A percentile compares a stretch with the other conserved stretches of the same genome.
Evolutionary conservation across 1,140 invertebrate genomes (phyloP).

Genomic region (Pogonognathellus flavescens): DNA sequence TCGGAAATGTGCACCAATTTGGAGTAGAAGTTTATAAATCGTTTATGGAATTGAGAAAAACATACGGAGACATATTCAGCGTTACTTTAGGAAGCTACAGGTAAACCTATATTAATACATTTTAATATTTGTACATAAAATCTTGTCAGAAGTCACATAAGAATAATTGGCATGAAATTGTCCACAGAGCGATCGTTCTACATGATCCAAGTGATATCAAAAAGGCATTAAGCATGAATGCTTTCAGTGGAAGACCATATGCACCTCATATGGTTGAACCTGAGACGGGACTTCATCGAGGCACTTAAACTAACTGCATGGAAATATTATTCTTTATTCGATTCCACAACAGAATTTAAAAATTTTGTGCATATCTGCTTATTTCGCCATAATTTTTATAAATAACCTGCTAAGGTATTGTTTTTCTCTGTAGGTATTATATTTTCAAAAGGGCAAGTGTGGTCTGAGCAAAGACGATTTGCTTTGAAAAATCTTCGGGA

Average conservation of each 20-base stretch:
- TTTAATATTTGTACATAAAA: no score
- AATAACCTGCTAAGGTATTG: background rate
- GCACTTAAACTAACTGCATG: background rate
- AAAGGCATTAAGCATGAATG: background rate
- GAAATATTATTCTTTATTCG: no score
- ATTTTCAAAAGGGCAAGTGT: background rate
- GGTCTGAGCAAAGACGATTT: slow-evolving; percentile 68
- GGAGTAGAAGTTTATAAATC: background rate
- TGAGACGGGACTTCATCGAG: background rate
- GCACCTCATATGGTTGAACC: slow-evolving; percentile 13
- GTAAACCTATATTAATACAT: no score
- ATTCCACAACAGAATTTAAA: background rate
- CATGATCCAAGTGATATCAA: background rate
- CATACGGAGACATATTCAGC: slow-evolving; percentile 14
- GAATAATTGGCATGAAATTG: background rate
- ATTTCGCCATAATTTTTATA: background rate
- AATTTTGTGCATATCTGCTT: background rate
- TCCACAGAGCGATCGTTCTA: slow-evolving; percentile 4
- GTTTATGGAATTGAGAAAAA: background rate
- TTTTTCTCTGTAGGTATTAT: slow-evolving; percentile 36
- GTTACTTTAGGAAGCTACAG: slow-evolving; percentile 19
- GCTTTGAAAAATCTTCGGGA: slow-evolving; percentile 68
- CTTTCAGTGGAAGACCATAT: background rate
- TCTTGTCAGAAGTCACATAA: no score
- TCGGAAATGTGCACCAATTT: slow-evolving; percentile 23